phyloP scores from a whole-genome alignment of 1,140 invertebrate genomes.

The Temnothorax nylanderi region DNA sequence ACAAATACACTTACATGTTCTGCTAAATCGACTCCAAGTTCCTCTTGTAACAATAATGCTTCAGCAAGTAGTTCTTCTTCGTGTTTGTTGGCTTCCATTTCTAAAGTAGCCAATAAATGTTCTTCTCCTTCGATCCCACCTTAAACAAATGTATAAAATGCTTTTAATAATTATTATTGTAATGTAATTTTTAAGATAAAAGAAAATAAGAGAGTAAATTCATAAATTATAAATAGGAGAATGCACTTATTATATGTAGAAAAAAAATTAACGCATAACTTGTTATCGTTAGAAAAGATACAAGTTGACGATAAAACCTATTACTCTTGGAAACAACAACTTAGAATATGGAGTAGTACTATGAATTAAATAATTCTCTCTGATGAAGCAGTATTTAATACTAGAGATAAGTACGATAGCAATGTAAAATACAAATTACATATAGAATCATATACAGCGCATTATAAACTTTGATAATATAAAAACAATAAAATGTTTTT shows the following conservation, averaged over 20 bases:
- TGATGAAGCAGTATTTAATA: conserved; percentile 61
- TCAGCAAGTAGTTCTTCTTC: conserved; percentile 84
- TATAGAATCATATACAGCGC: background rate
- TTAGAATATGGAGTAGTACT: conserved; percentile 68
- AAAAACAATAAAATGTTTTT: background rate
- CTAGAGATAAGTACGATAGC: conserved; percentile 70
- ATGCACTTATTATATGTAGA: background rate
- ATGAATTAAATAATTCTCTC: conserved; percentile 62
- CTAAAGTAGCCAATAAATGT: conserved; percentile 82
- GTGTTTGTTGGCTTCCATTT: conserved; percentile 83
- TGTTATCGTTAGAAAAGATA: background rate
- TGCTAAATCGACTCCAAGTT: conserved; percentile 82
- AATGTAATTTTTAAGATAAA: conserved; percentile 30
- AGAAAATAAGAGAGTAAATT: conserved; percentile 12
- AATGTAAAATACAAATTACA: conserved; percentile 23
- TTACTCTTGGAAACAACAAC: conserved; percentile 73
- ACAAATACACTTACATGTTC: conserved; percentile 76
- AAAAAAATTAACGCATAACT: background rate
- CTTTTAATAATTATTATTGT: conserved; percentile 26
- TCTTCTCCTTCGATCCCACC: conserved; percentile 83
- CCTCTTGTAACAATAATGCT: conserved; percentile 84
- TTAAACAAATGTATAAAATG: conserved; percentile 60
- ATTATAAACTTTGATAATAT: background rate
- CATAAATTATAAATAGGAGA: background rate
- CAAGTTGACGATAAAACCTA: conserved; percentile 67